Evolutionary conservation across 2,888 invertebrate species (phyloP).

Genomic region (Celastrina argiolus): DNA sequence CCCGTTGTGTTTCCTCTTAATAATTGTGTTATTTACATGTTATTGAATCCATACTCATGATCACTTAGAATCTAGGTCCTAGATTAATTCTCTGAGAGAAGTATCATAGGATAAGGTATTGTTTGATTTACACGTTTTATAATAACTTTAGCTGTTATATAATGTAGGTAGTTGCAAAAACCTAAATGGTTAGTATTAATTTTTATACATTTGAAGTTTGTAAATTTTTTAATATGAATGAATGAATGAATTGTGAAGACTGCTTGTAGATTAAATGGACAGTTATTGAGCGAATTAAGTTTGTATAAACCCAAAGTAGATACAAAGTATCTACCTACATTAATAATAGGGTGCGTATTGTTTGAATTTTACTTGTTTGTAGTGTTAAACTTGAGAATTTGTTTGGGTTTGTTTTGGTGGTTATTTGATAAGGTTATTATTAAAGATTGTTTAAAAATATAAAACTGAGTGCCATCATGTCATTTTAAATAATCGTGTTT

Average conservation of each 20-base stretch:
- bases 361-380: too few relatives aligned
- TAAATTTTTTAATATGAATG: not conserved
- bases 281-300: not conserved
- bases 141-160: not conserved
- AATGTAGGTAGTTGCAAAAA: not conserved
- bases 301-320: not conserved
- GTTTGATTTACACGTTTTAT: not conserved
- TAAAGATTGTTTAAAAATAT: too few relatives aligned
- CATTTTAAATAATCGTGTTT: too few relatives aligned
- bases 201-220: not conserved
- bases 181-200: not conserved
- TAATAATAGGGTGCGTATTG: too few relatives aligned
- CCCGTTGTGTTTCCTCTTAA: too few relatives aligned
- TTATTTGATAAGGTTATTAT: too few relatives aligned
- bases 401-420: too few relatives aligned
- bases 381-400: too few relatives aligned
- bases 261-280: not conserved
- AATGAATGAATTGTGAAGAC: not conserved
- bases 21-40: not conserved
- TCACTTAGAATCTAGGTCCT: too few relatives aligned
- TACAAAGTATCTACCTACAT: not conserved
- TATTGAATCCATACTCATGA: not conserved
- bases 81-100: too few relatives aligned
- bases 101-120: not conserved
- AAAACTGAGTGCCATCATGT: too few relatives aligned